phyloP scores from a whole-genome alignment of 2,113 vertebrate genomes.

The Rhynchomys soricoides region DNA sequence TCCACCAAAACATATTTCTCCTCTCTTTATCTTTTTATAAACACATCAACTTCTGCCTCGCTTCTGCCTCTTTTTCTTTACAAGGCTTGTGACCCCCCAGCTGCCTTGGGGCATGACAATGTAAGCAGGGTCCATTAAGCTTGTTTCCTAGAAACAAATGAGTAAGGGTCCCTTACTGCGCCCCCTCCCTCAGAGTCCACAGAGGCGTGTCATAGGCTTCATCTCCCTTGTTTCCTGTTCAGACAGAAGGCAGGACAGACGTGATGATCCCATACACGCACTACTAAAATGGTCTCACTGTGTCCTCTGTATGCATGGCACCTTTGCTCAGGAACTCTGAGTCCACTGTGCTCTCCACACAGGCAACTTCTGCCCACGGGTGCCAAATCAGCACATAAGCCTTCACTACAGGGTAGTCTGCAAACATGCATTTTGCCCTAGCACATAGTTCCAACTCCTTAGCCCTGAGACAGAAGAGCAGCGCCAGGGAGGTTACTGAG shows the following conservation, averaged over 20 bases:
- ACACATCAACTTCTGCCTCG: too few relatives aligned
- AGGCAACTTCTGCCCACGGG: neutral
- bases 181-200: neutral
- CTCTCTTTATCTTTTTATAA: too few relatives aligned
- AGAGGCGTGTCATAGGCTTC: neutral
- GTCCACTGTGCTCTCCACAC: neutral
- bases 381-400: neutral
- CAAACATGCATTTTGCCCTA: neutral
- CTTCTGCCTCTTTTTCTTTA: neutral
- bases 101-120: too few relatives aligned
- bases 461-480: conserved; percentile 21
- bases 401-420: neutral
- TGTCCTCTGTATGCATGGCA: neutral
- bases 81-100: neutral
- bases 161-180: neutral
- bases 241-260: neutral
- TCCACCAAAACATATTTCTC: too few relatives aligned
- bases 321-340: conserved; percentile 7
- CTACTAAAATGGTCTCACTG: neutral
- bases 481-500: neutral
- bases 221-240: neutral
- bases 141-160: neutral
- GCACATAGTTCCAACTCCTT: neutral
- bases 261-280: neutral
- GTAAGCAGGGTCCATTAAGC: neutral